These are phyloP conservation scores for Acleris emargana DNA, from an alignment of 2,888 invertebrate species.

Conservation along the genomic window DNA sequence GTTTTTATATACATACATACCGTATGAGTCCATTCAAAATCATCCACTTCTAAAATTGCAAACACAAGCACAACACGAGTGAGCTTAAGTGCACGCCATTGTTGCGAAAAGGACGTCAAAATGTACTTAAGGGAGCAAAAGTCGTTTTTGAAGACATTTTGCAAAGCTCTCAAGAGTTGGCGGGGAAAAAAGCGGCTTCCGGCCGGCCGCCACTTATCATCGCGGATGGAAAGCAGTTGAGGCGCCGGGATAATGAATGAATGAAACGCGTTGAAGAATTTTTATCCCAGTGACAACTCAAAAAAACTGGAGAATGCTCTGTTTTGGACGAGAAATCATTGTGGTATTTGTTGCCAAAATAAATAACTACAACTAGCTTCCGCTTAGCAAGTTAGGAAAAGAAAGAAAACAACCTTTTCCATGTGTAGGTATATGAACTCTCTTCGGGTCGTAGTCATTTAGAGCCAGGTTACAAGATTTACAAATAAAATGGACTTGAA, in stretches of 20 bases:
- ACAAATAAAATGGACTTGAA: too few species aligned
- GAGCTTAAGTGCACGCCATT: slow-evolving; percentile 61
- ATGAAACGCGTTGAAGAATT: slow-evolving; percentile 22
- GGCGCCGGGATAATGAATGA: slow-evolving; percentile 27
- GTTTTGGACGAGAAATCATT: too few species aligned
- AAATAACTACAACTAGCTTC: too few species aligned
- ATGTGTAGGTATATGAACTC: too few species aligned
- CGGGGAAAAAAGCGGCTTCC: slow-evolving; percentile 73
- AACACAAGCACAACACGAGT: slow-evolving; percentile 39
- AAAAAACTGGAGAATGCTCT: too few species aligned
- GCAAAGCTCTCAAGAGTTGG: slow-evolving; percentile 73
- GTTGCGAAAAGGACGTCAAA: slow-evolving; percentile 66
- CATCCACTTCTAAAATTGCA: slow-evolving; percentile 39
- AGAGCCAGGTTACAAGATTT: too few species aligned
- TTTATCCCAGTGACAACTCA: slow-evolving; percentile 1
- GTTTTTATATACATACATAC: not conserved
- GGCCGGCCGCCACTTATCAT: slow-evolving; percentile 72
- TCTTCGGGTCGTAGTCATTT: too few species aligned
- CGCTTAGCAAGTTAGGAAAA: too few species aligned
- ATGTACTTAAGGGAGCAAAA: slow-evolving; percentile 73
- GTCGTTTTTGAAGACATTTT: slow-evolving; percentile 76
- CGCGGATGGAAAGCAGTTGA: slow-evolving; percentile 47
- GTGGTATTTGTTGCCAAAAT: too few species aligned
- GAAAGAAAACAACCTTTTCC: too few species aligned
- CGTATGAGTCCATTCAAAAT: slow-evolving; percentile 21